Evolutionary conservation across 2,888 invertebrate species (phyloP).

Genomic region (Eupithecia exiguata): DNA sequence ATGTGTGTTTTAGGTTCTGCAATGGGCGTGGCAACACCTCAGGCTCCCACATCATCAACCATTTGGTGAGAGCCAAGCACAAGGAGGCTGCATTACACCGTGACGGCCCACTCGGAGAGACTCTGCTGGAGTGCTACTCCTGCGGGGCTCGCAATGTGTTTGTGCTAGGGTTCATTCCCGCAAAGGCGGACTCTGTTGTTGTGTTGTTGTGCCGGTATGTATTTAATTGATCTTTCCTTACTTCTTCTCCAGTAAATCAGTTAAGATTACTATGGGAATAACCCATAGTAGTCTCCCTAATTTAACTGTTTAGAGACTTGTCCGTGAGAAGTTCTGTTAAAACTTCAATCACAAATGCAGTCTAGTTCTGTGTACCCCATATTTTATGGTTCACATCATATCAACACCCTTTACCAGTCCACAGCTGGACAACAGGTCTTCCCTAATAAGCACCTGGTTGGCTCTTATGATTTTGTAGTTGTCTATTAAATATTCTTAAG

Average conservation of each 20-base stretch:
- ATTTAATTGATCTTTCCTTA: not conserved
- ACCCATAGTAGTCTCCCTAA: too few species aligned
- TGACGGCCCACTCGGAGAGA: conserved; percentile 99
- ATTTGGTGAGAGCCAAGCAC: conserved; percentile 99
- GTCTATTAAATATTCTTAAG: too few species aligned
- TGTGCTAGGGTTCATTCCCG: conserved; percentile 99
- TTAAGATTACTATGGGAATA: too few species aligned
- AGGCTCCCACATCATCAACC: conserved; percentile 99
- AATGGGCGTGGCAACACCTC: conserved; percentile 99
- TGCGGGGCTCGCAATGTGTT: conserved; percentile 99
- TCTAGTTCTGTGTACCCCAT: too few species aligned
- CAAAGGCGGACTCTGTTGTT: conserved; percentile 99
- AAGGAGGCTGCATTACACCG: conserved; percentile 99
- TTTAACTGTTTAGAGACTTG: too few species aligned
- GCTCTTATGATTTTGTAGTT: too few species aligned
- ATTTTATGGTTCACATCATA: not conserved
- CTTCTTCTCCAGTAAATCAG: not conserved
- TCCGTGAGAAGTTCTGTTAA: too few species aligned
- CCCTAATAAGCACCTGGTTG: too few species aligned
- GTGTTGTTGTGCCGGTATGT: conserved; percentile 94
- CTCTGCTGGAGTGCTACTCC: conserved; percentile 98
- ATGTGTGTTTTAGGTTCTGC: conserved; percentile 87
- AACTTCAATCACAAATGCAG: too few species aligned
- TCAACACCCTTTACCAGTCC: not conserved
- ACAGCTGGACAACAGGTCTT: too few species aligned